Evolutionary conservation across 2,888 invertebrate species (phyloP), one percentile per base, ranked within the genome.

Genomic region (Phasia obesa): DNA sequence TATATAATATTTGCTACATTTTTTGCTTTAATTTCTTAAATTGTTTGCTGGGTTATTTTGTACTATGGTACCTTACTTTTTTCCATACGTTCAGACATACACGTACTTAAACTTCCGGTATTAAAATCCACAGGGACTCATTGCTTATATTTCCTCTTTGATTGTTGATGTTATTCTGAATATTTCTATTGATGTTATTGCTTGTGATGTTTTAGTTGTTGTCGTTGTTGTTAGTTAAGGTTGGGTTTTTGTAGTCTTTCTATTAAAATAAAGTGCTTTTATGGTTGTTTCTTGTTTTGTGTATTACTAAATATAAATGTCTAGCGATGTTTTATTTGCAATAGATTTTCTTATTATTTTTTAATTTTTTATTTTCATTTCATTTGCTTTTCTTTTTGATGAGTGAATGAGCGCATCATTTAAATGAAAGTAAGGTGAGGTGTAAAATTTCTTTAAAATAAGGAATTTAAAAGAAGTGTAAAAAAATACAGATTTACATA

Each of bases 211-310:
- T 21, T 44, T 23, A 53, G 31, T 11, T 35, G 60, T 38, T 60
- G 19, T 42, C 62, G 49, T 70, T 69, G 7, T 31, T 64, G 53
- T 55, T 62, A 55, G 4, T 57, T 47, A 35, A 35, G 11, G 31
- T 31, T 1, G 9, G 35, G 67, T 57, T 69, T 81, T 59, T 64
- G 51, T 44, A 78, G 74, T 59, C 74, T 74, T 82, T 51, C 65
- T 82, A 74, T 79, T 75, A 83, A 83, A 75, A 79, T 79, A 79
- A 83, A 83, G 70, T 83, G 70, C 70, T 79, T 83, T 79, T 79
- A 79, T 75, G 79, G 65, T 71, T 70, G 21, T 11, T 78, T 44
- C 62, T 74, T 47, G 15, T 42, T n/a, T 35, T 55, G 44, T 55
- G 47, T 64, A 44, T 53, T 53, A 21, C 21, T 25, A 57, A 65